Evolutionary conservation across 2,797 vertebrate species (phyloP).

Genomic region (Loriculus beryllinus): DNA sequence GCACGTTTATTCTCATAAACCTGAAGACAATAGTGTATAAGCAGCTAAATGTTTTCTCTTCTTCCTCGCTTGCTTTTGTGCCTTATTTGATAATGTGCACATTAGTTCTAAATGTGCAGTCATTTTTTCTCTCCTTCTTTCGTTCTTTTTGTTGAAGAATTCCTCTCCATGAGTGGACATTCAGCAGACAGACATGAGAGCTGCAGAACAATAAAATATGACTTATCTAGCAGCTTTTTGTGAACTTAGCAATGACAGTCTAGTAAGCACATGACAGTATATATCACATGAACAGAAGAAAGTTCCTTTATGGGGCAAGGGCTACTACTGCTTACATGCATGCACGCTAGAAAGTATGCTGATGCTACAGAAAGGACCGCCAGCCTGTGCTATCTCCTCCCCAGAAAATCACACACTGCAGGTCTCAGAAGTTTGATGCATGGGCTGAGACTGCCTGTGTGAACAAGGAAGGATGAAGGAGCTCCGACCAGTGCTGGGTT

Average conservation of each 20-base stretch:
- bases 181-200: neutral
- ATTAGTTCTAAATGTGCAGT: neutral
- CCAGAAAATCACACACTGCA: neutral
- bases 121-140: neutral
- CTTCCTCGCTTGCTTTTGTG: neutral
- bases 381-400: neutral
- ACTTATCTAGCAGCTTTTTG: fast-evolving
- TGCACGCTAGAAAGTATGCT: neutral
- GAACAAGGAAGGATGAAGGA: neutral
- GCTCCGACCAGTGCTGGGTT: fast-evolving
- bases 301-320: neutral
- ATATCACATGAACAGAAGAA: neutral
- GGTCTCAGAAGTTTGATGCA: neutral
- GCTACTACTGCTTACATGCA: neutral
- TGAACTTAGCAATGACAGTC: neutral
- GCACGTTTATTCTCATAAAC: neutral
- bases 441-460: neutral
- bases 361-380: neutral
- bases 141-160: neutral
- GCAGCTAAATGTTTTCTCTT: neutral
- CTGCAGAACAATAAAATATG: neutral
- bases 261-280: neutral
- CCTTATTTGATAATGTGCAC: neutral
- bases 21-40: neutral
- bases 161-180: neutral